These are phyloP conservation scores for Petrolisthes cinctipes DNA, from an alignment of 2,888 invertebrate species.

Conservation along the genomic window DNA sequence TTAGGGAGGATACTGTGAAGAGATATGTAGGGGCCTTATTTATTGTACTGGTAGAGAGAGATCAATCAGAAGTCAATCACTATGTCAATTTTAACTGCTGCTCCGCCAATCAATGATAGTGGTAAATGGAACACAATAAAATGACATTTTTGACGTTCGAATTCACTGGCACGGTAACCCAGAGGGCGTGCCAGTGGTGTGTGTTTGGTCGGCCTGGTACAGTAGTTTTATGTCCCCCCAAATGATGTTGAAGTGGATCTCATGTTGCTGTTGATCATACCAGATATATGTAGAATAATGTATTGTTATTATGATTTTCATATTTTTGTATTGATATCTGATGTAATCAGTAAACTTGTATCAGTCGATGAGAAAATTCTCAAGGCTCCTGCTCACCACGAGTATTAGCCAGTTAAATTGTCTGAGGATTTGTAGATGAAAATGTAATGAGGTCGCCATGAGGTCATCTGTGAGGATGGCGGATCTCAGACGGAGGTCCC, in stretches of 20 bases:
- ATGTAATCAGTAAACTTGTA: constrained; percentile 43
- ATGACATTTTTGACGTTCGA: too few relatives aligned
- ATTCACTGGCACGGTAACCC: too few relatives aligned
- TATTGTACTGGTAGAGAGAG: constrained; percentile 44
- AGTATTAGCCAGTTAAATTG: constrained; percentile 12
- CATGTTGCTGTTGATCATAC: constrained; percentile 45
- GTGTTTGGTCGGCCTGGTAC: constrained; percentile 31
- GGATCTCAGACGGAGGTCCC: not conserved
- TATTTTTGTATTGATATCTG: constrained; percentile 46
- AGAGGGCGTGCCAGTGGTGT: not conserved
- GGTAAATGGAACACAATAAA: not conserved
- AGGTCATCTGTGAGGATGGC: not conserved
- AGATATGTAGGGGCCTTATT: constrained; percentile 30
- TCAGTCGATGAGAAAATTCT: constrained; percentile 30
- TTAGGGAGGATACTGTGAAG: constrained; percentile 17
- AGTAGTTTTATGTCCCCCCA: constrained; percentile 29
- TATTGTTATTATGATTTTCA: constrained; percentile 46
- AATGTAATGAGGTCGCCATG: constrained; percentile 1
- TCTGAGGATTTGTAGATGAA: constrained; percentile 9
- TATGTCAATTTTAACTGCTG: constrained; percentile 17
- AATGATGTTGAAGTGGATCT: constrained; percentile 51
- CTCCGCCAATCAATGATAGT: not conserved
- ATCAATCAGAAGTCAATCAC: constrained; percentile 25
- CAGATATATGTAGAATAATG: constrained; percentile 48
- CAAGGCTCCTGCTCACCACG: constrained; percentile 6